Conservation (phyloP, 92 coral and sea anemone species). For the Epizoanthus ramosus region DNA sequence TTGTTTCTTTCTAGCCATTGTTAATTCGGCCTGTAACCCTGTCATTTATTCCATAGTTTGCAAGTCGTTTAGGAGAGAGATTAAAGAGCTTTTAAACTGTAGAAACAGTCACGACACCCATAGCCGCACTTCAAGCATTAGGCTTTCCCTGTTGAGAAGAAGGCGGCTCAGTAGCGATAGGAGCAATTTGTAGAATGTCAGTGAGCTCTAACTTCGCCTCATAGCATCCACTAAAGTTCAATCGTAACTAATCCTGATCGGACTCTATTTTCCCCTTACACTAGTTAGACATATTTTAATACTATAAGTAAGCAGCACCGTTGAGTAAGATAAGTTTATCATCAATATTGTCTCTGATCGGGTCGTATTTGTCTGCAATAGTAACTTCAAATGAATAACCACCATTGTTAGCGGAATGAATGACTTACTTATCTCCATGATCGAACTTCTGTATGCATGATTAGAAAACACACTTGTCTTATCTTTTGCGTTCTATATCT, state of each 20-base stretch:
- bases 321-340: neutral
- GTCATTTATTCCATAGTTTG: slow-evolving; percentile 15
- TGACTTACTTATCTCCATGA: too few relatives aligned
- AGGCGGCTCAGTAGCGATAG: neutral
- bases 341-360: too few relatives aligned
- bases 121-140: neutral
- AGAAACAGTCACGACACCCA: neutral
- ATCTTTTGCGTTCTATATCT: too few relatives aligned
- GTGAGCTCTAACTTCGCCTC: neutral
- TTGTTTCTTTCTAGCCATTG: neutral
- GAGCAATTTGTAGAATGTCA: neutral
- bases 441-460: too few relatives aligned
- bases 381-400: too few relatives aligned
- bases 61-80: slow-evolving; percentile 3
- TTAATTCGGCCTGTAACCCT: slow-evolving; percentile 30
- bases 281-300: neutral
- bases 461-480: too few relatives aligned
- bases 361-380: too few relatives aligned
- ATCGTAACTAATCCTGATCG: too few relatives aligned
- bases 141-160: neutral
- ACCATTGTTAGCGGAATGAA: too few relatives aligned
- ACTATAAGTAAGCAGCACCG: neutral
- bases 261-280: neutral
- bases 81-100: neutral
- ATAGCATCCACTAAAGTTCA: neutral